Base-by-base conservation (phyloP, 2,888 invertebrate genomes). In the Belgica antarctica region DNA sequence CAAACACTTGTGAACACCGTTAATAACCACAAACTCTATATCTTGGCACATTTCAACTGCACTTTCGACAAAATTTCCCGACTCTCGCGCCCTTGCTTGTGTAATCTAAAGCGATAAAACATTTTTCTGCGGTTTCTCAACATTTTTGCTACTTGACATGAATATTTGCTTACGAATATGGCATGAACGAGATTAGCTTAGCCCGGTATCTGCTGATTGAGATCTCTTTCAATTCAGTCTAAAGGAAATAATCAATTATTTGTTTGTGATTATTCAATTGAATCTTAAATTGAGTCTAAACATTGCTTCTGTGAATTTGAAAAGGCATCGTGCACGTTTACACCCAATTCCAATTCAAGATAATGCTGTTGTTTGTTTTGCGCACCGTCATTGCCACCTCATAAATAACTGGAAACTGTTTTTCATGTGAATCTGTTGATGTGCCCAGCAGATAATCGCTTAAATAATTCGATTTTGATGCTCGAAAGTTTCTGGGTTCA, bases 201-300 rank as follows among this genome's bases (percentile, higher is more conserved):
- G 41, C 10, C 41, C n/a, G 41, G 41, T 15, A 41, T 2, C n/a
- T n/a, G n/a, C 41, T 41, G 41, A 52, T 52, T 52, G 17, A 52
- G 52, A 52, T 52, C 52, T 52, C 22, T 31, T 31, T 22, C 17
- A 52, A n/a, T n/a, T n/a, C 41, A n/a, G 7, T n/a, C 41, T 4
- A 52, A 59, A 24, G 59, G 19, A 59, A 59, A 59, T 15, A n/a
- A 59, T 59, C 59, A 59, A 59, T 59, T 59, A 59, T 59, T 12
- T 8, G 59, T 22, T 59, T 59, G 59, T 59, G 59, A 59, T n/a
- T n/a, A 25, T 59, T 59, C 25, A 10, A 59, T 59, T 59, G 59
- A 59, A 24, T 27, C 12, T 59, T 27, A 59, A 59, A 27, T n/a
- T 59, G 59, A 59, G 7, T 22, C 52, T 52, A 52, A 52, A 52